These are phyloP conservation scores for Plecotus auritus DNA, from an alignment of 2,113 vertebrate species.

Conservation along the genomic window DNA sequence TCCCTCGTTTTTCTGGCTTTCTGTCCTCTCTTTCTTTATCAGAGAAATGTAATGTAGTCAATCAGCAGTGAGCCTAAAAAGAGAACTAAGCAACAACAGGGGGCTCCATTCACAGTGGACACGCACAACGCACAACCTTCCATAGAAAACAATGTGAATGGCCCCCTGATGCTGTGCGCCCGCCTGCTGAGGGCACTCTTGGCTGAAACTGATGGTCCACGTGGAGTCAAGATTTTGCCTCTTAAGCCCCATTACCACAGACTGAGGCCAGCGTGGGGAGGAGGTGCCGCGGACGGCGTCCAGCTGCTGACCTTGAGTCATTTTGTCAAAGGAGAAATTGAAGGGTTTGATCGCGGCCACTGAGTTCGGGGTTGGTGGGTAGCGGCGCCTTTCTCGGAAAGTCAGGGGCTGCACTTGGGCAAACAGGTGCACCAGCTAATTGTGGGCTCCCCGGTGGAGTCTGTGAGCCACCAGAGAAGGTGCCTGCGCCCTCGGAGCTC, in stretches of 20 bases:
- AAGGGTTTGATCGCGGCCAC: conserved; percentile 29
- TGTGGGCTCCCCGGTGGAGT: conserved; percentile 24
- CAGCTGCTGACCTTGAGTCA: conserved; percentile 26
- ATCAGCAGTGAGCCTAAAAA: neutral
- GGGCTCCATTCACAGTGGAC: neutral
- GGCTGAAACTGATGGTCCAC: neutral
- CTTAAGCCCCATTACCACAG: conserved; percentile 11
- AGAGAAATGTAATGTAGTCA: conserved; percentile 12
- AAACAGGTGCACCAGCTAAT: conserved; percentile 43
- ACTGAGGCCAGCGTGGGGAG: conserved; percentile 8
- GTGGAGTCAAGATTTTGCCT: neutral
- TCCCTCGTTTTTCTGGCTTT: neutral
- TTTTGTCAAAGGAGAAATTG: conserved; percentile 52
- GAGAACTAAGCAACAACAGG: neutral
- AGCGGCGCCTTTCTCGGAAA: conserved; percentile 28
- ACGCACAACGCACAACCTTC: neutral
- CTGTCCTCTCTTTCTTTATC: conserved; percentile 1
- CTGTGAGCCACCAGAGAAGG: neutral
- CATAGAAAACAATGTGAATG: neutral
- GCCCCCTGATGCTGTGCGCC: neutral
- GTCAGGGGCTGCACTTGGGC: conserved; percentile 20
- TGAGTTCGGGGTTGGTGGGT: neutral
- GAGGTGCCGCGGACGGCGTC: neutral
- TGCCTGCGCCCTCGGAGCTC: conserved; percentile 11
- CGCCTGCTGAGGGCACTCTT: neutral